Percentiles rank a stretch among this genome's conserved stretches.
Evolutionary conservation across 2,888 invertebrate genomes (phyloP).

Genomic region (Orchesellides sinensis): DNA sequence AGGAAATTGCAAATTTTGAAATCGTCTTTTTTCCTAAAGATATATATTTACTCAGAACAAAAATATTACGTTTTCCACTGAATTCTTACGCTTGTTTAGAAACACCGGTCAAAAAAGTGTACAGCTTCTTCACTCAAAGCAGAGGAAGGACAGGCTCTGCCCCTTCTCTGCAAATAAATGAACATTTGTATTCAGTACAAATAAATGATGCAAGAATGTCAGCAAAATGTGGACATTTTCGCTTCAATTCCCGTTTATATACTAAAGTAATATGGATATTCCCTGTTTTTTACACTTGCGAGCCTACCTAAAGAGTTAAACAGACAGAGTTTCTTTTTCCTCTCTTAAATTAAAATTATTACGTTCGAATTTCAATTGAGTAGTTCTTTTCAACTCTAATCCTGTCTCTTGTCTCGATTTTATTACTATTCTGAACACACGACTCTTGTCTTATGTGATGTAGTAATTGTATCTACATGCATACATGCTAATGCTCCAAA

Average conservation of each 20-base stretch:
- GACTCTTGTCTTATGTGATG: constrained; percentile 23
- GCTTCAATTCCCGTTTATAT: neutral
- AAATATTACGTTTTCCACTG: neutral
- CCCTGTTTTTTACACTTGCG: neutral
- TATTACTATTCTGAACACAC: constrained; percentile 60
- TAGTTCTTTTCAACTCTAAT: constrained; percentile 29
- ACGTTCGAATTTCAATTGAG: constrained; percentile 67
- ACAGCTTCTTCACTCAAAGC: too few relatives aligned
- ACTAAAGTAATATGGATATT: neutral
- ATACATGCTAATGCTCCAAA: constrained; percentile 11
- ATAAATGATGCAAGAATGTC: constrained; percentile 56
- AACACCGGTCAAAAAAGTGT: too few relatives aligned
- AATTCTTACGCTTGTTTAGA: too few relatives aligned
- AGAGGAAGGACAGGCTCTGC: too few relatives aligned
- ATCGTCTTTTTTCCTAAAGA: neutral
- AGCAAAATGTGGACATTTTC: constrained; percentile 51
- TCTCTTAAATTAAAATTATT: constrained; percentile 64
- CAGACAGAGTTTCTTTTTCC: constrained; percentile 18
- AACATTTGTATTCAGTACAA: constrained; percentile 58
- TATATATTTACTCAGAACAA: neutral
- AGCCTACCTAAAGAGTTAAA: constrained; percentile 6
- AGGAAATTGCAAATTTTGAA: constrained; percentile 39
- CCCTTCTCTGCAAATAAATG: constrained; percentile 54
- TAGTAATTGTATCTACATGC: constrained; percentile 56
- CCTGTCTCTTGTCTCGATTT: constrained; percentile 45